Evolutionary conservation across 1,140 invertebrate species (phyloP), one percentile per base, ranked within the genome.

Genomic region (Drosophila sturtevanti): DNA sequence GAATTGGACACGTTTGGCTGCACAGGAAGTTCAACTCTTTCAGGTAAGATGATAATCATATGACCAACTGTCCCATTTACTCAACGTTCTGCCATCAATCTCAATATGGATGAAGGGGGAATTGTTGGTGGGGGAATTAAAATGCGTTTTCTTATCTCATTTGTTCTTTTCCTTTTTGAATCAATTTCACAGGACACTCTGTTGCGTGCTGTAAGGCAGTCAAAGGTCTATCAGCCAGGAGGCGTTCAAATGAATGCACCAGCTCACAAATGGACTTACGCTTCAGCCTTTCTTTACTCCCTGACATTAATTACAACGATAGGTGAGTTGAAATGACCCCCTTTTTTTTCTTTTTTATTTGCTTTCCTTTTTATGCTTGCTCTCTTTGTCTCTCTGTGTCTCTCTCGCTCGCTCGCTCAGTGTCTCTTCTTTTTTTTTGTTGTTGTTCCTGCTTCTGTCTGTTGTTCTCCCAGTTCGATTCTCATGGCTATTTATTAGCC

Each of bases 241-340:
- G 86, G 86, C 65, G 38, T 91, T 78, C 63, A 92, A 92, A 72
- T 93, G 93, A 69, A 93, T 93, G 68, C 92, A 93, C 89, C 90
- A 65, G 77, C 91, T 44, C 94, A 96, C 87, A 95, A 96, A 78
- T 99, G 97, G 97, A 97, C 96, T 38, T 98, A 98, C 91, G 96
- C 97, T 55, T 96, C 96, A 35, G 97, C 97, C 74, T 97, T 98
- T 92, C 94, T 99, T 12, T 99, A 99, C 92, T 98, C 97, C 14
- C 93, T 99, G 52, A 99, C 98, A 24, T 95, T 99, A 52, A 98
- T 99, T 74, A 99, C 98, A 3, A 99, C 98, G 56, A 98, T 99
- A 81, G 98, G 98, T 98, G 93, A 95, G 95, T 94, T 31, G 24
- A 70, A 35, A 72, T 64, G 41, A 63, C 21, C 60, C 51, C 41